Evolutionary conservation across 2,797 vertebrate genomes (phyloP).

Genomic region (Phaenicophaeus curvirostris): DNA sequence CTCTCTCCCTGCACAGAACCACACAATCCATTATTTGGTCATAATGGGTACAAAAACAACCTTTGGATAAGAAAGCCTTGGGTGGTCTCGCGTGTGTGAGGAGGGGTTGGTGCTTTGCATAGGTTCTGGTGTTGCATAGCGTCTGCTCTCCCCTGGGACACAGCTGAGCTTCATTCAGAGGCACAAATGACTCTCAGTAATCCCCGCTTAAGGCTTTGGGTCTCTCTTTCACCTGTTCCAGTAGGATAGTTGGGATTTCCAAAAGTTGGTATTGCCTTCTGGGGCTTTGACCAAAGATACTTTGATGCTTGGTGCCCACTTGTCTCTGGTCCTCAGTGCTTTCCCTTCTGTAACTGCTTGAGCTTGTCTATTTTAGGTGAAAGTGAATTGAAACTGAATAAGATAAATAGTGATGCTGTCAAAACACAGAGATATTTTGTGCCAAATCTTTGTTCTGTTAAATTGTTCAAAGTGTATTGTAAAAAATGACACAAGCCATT

Average conservation of each 20-base stretch:
- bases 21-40: slow-evolving; percentile 13
- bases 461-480: not conserved
- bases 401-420: not conserved
- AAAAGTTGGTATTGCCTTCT: not conserved
- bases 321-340: not conserved
- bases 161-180: not conserved
- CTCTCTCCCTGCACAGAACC: slow-evolving; percentile 26
- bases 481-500: not conserved
- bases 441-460: not conserved
- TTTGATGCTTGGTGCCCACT: not conserved
- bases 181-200: not conserved
- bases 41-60: slow-evolving; percentile 31
- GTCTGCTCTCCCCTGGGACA: not conserved
- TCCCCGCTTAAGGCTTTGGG: not conserved
- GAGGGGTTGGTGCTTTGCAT: not conserved
- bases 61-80: not conserved
- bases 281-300: not conserved
- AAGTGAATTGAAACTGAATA: not conserved
- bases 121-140: not conserved
- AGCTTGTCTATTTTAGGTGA: not conserved
- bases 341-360: not conserved
- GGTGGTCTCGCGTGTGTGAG: not conserved
- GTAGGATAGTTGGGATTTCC: not conserved
- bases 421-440: not conserved
- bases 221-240: not conserved